Evolutionary conservation across 2,113 vertebrate genomes (phyloP).

Genomic region (Melierax canorus): DNA sequence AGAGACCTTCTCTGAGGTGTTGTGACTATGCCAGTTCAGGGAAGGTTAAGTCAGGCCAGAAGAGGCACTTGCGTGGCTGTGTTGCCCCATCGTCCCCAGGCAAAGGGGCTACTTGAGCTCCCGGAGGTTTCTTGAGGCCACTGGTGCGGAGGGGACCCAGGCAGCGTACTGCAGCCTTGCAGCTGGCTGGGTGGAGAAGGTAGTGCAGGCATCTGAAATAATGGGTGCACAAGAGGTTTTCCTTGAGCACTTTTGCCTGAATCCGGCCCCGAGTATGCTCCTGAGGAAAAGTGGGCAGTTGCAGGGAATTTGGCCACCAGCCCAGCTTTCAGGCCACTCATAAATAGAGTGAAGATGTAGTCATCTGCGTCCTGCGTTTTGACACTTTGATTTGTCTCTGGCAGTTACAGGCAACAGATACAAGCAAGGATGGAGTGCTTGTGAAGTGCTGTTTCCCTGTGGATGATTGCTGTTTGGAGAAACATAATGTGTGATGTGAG

Average conservation of each 20-base stretch:
- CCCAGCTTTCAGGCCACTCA: neutral
- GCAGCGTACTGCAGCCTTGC: neutral
- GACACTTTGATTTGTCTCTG: neutral
- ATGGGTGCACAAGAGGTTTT: neutral
- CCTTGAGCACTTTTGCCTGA: neutral
- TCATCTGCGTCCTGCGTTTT: neutral
- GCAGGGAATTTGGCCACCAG: neutral
- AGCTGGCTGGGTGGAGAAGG: neutral
- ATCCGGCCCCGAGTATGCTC: neutral
- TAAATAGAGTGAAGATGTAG: neutral
- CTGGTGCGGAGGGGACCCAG: neutral
- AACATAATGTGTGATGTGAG: neutral
- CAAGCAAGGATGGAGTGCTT: neutral
- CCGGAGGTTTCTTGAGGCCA: rapidly evolving
- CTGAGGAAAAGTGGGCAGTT: neutral
- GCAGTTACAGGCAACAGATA: neutral
- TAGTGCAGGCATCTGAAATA: neutral
- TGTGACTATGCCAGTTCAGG: neutral
- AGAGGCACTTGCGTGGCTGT: neutral
- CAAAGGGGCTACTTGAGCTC: neutral
- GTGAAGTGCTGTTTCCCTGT: neutral
- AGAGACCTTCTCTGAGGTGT: neutral
- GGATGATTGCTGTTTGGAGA: neutral
- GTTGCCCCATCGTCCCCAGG: neutral
- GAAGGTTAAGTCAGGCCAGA: neutral